A percentile compares a stretch with the other conserved stretches of the same genome.
Conservation (phyloP, 1,140 invertebrate species). For the Tetragnatha versicolor region DNA sequence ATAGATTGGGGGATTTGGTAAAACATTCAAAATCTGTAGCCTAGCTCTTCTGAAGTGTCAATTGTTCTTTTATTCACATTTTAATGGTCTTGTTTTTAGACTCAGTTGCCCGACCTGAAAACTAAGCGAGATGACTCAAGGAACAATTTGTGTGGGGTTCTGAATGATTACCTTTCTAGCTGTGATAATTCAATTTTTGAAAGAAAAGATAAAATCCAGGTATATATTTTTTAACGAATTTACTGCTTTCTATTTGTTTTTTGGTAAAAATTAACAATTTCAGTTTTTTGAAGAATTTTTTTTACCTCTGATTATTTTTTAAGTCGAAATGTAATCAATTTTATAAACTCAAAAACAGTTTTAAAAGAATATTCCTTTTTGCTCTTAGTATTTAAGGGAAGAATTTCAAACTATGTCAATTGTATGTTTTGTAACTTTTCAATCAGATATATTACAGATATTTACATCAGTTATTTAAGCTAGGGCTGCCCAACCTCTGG, state of each 20-base stretch:
- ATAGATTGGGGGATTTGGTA: no score
- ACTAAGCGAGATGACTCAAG: slow-evolving; percentile 2
- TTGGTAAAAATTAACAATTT: no score
- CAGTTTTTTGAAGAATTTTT: no score
- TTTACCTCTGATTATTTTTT: neutral
- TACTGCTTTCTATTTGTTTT: neutral
- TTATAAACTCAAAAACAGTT: neutral
- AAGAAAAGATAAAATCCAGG: slow-evolving; percentile 23
- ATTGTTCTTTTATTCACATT: neutral
- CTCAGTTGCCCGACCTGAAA: neutral
- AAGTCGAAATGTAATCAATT: neutral
- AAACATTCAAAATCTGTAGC: no score
- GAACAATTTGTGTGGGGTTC: neutral
- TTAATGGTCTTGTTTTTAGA: neutral
- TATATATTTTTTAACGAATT: neutral
- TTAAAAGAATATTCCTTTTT: no score
- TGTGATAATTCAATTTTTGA: slow-evolving; percentile 20
- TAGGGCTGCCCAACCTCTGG: no score
- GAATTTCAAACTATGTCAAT: no score
- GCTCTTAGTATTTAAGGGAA: no score
- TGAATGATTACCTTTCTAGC: slow-evolving; percentile 14
- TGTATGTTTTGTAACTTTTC: no score
- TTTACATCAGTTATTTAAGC: no score
- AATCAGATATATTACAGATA: no score
- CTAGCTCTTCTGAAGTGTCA: no score